These are phyloP conservation scores for Lepus europaeus DNA, from an alignment of 2,113 vertebrate genomes.

Conservation along the genomic window DNA sequence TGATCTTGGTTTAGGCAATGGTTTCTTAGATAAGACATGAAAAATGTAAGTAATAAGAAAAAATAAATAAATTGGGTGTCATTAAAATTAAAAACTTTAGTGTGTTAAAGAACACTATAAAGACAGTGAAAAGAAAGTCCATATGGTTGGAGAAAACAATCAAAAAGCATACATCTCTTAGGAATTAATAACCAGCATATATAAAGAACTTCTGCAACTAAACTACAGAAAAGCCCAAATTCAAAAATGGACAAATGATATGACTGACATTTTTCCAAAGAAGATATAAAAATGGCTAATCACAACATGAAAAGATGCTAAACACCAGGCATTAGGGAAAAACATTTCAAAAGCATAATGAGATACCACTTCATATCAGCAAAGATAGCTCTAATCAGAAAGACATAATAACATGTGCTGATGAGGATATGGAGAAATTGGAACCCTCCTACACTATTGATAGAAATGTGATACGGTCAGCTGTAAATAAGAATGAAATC, in stretches of 20 bases:
- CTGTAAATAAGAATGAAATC: background rate
- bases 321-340: background rate
- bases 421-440: background rate
- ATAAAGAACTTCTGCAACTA: background rate
- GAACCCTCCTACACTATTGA: background rate
- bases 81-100: background rate
- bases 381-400: background rate
- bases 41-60: constrained; percentile 38
- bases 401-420: background rate
- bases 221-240: background rate
- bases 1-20: background rate
- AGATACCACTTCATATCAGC: background rate
- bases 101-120: background rate
- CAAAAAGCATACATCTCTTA: constrained; percentile 13
- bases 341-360: constrained; percentile 23
- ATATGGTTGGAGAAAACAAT: constrained; percentile 42
- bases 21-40: background rate
- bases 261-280: background rate
- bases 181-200: background rate
- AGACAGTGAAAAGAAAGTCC: background rate
- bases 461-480: background rate
- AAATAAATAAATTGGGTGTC: background rate
- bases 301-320: background rate
- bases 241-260: constrained; percentile 43
- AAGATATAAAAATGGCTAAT: background rate